Percentiles rank a stretch among this genome's conserved stretches.
phyloP scores from a whole-genome alignment of 2,797 vertebrate genomes.

The Danio kyathit region DNA sequence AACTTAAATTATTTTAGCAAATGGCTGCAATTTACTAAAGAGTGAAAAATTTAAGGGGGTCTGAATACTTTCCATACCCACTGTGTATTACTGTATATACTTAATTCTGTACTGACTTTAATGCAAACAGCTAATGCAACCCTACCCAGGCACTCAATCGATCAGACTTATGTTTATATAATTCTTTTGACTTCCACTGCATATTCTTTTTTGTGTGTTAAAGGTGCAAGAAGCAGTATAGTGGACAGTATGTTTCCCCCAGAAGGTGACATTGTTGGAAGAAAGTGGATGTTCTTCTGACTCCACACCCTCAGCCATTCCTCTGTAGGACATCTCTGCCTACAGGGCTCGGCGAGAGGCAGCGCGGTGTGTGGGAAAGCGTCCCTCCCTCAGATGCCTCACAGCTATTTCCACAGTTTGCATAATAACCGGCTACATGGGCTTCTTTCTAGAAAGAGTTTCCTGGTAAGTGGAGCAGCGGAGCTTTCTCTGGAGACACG shows the following conservation, averaged over 20 bases:
- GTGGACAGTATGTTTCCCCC: not conserved
- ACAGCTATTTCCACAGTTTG: slow-evolving; percentile 72
- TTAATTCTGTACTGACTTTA: no score
- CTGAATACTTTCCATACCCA: no score
- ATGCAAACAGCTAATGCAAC: no score
- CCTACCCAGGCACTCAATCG: not conserved
- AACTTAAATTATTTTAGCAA: no score
- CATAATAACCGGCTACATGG: slow-evolving; percentile 57
- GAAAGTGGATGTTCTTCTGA: not conserved
- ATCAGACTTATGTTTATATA: no score
- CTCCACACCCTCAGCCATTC: slow-evolving; percentile 43
- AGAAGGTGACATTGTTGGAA: slow-evolving; percentile 1
- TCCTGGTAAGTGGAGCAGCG: slow-evolving; percentile 83
- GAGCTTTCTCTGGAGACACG: slow-evolving; percentile 77
- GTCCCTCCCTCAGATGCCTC: slow-evolving; percentile 62
- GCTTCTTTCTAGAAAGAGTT: slow-evolving; percentile 80
- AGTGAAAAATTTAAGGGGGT: no score
- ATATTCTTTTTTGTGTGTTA: not conserved
- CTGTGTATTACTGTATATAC: no score
- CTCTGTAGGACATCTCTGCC: slow-evolving; percentile 46
- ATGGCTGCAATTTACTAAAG: no score
- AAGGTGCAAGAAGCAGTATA: not conserved
- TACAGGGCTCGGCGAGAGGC: slow-evolving; percentile 40
- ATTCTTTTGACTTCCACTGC: not conserved
- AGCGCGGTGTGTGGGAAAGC: slow-evolving; percentile 41